Conservation (phyloP, 2,888 invertebrate genomes). For the Tortricodes alternella region DNA sequence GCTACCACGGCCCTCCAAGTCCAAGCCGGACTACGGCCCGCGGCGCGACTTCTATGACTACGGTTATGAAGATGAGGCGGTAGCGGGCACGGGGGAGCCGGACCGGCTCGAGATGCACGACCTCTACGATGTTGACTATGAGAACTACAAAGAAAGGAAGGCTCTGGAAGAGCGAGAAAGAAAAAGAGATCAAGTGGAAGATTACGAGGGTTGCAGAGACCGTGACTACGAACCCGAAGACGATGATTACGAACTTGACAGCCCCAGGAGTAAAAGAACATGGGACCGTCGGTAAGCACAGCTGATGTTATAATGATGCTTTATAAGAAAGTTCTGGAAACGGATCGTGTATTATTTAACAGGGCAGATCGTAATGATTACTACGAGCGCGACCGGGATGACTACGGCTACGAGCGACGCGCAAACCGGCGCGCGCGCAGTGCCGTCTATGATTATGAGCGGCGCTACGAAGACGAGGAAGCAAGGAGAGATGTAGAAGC, state of each 20-base stretch:
- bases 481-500: conserved; percentile 39
- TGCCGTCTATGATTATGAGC: conserved; percentile 59
- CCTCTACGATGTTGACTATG: conserved; percentile 69
- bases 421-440: conserved; percentile 64
- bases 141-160: conserved; percentile 77
- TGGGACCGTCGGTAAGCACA: conserved; percentile 48
- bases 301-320: neutral
- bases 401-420: conserved; percentile 44
- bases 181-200: conserved; percentile 52
- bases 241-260: conserved; percentile 69
- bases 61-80: conserved; percentile 54
- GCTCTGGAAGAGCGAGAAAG: conserved; percentile 54
- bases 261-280: conserved; percentile 50
- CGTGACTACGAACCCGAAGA: conserved; percentile 72
- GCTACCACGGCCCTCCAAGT: conserved; percentile 62
- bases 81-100: neutral
- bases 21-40: conserved; percentile 61
- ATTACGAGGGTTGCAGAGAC: conserved; percentile 49
- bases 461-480: conserved; percentile 47
- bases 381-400: conserved; percentile 58
- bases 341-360: too few relatives aligned
- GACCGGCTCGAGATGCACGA: conserved; percentile 75
- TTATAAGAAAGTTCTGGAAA: neutral
- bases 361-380: conserved; percentile 63
- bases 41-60: conserved; percentile 60